Percentiles rank a stretch among this genome's conserved stretches.
These are phyloP conservation scores for Ochropacha duplaris DNA, from an alignment of 2,888 invertebrate genomes.

Conservation along the genomic window DNA sequence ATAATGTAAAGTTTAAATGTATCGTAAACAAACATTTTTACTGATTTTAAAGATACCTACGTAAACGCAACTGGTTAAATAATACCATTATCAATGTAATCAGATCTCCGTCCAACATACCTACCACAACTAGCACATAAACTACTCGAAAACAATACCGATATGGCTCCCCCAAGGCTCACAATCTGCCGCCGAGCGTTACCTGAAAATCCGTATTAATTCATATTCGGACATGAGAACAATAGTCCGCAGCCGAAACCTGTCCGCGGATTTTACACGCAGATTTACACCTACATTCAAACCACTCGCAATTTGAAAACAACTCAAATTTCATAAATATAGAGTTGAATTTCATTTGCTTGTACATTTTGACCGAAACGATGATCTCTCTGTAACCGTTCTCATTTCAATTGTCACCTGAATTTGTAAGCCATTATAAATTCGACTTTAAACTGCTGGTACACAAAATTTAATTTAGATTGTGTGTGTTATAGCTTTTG, in stretches of 20 bases:
- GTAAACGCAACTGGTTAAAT: neutral
- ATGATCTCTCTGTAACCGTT: constrained; percentile 63
- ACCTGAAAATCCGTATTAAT: constrained; percentile 70
- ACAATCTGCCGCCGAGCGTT: constrained; percentile 24
- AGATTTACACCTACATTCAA: constrained; percentile 53
- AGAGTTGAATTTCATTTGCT: constrained; percentile 36
- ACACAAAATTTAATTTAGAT: constrained; percentile 25
- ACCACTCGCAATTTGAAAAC: constrained; percentile 21
- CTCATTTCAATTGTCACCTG: constrained; percentile 73
- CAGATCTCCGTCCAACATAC: neutral
- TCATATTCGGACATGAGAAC: constrained; percentile 64
- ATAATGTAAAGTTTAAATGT: too few relatives aligned
- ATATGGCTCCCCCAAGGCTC: constrained; percentile 1
- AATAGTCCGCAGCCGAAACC: constrained; percentile 65
- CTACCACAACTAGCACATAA: neutral
- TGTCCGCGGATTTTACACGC: constrained; percentile 69
- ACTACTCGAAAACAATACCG: constrained; percentile 1
- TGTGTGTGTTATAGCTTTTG: constrained; percentile 20
- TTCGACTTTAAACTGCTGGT: constrained; percentile 35
- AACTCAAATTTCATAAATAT: constrained; percentile 20
- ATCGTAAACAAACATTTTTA: too few relatives aligned
- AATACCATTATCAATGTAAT: neutral
- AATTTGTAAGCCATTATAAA: constrained; percentile 36
- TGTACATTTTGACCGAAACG: constrained; percentile 48
- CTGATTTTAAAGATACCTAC: neutral